Conservation (phyloP, 1,140 invertebrate genomes). For the Vanessa tameamea region DNA sequence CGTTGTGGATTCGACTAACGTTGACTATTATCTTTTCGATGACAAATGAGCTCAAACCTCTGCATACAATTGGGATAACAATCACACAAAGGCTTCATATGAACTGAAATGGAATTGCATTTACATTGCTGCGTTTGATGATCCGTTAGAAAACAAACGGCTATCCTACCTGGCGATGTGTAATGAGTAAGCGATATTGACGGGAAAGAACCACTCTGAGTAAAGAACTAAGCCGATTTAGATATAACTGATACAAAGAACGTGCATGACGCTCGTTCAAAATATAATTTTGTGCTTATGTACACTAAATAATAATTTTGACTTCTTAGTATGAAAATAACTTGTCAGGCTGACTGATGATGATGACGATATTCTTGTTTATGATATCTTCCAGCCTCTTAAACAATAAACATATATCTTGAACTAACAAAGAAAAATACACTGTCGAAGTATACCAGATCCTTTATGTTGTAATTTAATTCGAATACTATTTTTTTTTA, state of each 20-base stretch:
- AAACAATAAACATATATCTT: too few relatives aligned
- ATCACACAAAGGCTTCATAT: slow-evolving; percentile 30
- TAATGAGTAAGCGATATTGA: slow-evolving; percentile 28
- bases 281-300: slow-evolving; percentile 59
- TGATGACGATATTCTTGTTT: background rate
- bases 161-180: slow-evolving; percentile 16
- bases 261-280: slow-evolving; percentile 67
- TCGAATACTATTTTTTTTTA: too few relatives aligned
- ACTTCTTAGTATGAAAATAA: slow-evolving; percentile 51
- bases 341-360: slow-evolving; percentile 37
- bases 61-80: slow-evolving; percentile 43
- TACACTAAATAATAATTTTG: slow-evolving; percentile 51
- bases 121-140: slow-evolving; percentile 50
- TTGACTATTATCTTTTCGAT: slow-evolving; percentile 68
- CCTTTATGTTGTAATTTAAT: too few relatives aligned
- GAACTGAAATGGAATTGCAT: slow-evolving; percentile 19
- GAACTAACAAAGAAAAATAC: too few relatives aligned
- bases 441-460: too few relatives aligned
- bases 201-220: slow-evolving; percentile 33
- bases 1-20: slow-evolving; percentile 66
- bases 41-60: slow-evolving; percentile 69
- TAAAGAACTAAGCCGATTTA: slow-evolving; percentile 71
- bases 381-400: too few relatives aligned
- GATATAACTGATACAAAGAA: slow-evolving; percentile 63
- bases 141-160: slow-evolving; percentile 9